Conservation (phyloP, 2,797 vertebrate species). For the Scolopax rusticola region DNA sequence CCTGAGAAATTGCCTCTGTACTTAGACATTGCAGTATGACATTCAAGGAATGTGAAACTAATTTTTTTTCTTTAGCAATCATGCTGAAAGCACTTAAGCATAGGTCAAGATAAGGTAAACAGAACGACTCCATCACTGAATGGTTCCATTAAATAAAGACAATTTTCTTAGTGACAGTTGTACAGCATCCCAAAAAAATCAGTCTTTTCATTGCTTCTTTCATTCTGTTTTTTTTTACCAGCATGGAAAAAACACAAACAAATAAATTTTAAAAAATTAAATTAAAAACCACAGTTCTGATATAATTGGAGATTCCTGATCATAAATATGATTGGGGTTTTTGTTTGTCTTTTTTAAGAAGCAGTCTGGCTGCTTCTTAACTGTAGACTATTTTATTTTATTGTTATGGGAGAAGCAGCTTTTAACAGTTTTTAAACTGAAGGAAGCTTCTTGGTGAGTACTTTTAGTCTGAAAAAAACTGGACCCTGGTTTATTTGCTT, state of each 20-base stretch:
- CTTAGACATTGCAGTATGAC: not conserved
- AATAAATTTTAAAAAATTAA: not conserved
- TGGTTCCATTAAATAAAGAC: not conserved
- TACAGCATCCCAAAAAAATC: not conserved
- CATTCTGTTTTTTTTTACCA: not conserved
- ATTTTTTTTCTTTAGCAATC: not conserved
- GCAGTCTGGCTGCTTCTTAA: not conserved
- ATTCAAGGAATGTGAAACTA: not conserved
- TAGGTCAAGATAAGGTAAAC: not conserved
- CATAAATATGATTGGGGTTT: not conserved
- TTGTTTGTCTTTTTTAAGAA: not conserved
- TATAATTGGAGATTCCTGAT: not conserved
- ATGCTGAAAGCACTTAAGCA: not conserved
- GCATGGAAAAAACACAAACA: accelerated
- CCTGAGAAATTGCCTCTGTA: not conserved
- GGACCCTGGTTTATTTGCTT: not conserved
- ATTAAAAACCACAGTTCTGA: not conserved
- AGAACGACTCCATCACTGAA: not conserved
- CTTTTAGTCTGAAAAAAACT: not conserved
- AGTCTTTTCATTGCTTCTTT: not conserved
- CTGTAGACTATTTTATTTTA: not conserved
- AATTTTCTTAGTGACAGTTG: not conserved
- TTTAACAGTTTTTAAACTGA: not conserved
- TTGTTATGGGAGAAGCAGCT: not conserved
- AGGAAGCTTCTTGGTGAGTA: not conserved